These are phyloP conservation scores for Oithona nana DNA, from an alignment of 2,888 invertebrate genomes.

Conservation along the genomic window DNA sequence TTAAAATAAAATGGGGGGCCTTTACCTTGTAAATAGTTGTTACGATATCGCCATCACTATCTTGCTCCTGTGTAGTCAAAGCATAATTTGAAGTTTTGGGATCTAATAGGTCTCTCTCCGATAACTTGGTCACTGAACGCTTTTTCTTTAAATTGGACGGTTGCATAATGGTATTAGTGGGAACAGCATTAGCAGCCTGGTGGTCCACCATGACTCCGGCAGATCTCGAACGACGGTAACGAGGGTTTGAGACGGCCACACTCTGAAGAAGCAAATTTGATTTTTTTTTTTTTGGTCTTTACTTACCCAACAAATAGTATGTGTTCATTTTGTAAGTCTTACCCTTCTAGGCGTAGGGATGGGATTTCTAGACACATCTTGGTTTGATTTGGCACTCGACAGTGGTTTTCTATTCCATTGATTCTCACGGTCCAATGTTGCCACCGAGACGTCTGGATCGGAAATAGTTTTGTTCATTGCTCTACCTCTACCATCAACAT, in stretches of 20 bases:
- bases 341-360: not conserved
- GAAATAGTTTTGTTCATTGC: not conserved
- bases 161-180: slow-evolving; percentile 33
- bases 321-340: not conserved
- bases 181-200: not conserved
- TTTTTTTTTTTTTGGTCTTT: no score
- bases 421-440: not conserved
- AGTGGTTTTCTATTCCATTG: not conserved
- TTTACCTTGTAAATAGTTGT: slow-evolving; percentile 68
- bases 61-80: slow-evolving; percentile 74
- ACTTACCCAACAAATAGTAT: not conserved
- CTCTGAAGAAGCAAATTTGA: no score
- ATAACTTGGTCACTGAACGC: slow-evolving; percentile 63
- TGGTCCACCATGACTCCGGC: not conserved
- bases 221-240: slow-evolving; percentile 5
- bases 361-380: not conserved
- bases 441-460: not conserved
- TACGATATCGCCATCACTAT: slow-evolving; percentile 76
- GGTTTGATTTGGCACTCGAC: not conserved
- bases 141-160: slow-evolving; percentile 53
- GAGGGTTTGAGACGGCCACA: not conserved
- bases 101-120: slow-evolving; percentile 45
- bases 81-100: slow-evolving; percentile 59
- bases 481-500: not conserved
- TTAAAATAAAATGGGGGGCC: not conserved